A percentile compares a stretch with the other conserved stretches of the same genome.
These are phyloP conservation scores for Iphiclides podalirius DNA, from an alignment of 2,888 invertebrate genomes.

Conservation along the genomic window DNA sequence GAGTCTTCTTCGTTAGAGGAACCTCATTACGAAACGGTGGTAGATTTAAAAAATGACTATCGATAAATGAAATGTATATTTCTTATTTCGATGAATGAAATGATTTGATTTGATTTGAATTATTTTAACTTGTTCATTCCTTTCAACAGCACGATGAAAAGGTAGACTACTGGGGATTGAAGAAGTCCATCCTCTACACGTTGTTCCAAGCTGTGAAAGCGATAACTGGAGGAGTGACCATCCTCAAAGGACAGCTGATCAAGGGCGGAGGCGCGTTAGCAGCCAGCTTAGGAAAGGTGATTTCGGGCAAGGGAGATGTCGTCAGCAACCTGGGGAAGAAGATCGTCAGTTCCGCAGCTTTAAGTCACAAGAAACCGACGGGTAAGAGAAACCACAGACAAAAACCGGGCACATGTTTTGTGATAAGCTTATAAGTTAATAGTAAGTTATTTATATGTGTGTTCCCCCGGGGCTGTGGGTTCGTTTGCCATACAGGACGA, in stretches of 20 bases:
- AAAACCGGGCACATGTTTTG: too few relatives aligned
- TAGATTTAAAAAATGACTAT: too few relatives aligned
- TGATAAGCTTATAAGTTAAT: too few relatives aligned
- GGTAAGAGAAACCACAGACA: slow-evolving; percentile 44
- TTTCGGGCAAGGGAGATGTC: slow-evolving; percentile 88
- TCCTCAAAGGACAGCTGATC: slow-evolving; percentile 92
- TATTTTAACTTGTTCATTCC: too few relatives aligned
- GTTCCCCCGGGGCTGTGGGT: too few relatives aligned
- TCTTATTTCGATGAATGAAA: too few relatives aligned
- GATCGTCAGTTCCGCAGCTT: slow-evolving; percentile 87
- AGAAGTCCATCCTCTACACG: slow-evolving; percentile 90
- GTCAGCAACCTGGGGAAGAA: slow-evolving; percentile 89
- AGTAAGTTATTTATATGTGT: too few relatives aligned
- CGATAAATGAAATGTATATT: too few relatives aligned
- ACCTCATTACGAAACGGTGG: too few relatives aligned
- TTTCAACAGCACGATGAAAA: slow-evolving; percentile 54
- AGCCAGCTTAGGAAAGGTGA: slow-evolving; percentile 75
- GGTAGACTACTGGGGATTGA: slow-evolving; percentile 87
- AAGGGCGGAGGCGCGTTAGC: slow-evolving; percentile 87
- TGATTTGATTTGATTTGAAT: too few relatives aligned
- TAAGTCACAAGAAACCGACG: slow-evolving; percentile 74
- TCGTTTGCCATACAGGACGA: too few relatives aligned
- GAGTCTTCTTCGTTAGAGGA: too few relatives aligned
- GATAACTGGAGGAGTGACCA: slow-evolving; percentile 91
- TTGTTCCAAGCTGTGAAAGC: slow-evolving; percentile 93